A percentile compares a stretch with the other conserved stretches of the same genome.
Conservation (phyloP, 1,140 invertebrate species). For the Bombus impatiens region DNA sequence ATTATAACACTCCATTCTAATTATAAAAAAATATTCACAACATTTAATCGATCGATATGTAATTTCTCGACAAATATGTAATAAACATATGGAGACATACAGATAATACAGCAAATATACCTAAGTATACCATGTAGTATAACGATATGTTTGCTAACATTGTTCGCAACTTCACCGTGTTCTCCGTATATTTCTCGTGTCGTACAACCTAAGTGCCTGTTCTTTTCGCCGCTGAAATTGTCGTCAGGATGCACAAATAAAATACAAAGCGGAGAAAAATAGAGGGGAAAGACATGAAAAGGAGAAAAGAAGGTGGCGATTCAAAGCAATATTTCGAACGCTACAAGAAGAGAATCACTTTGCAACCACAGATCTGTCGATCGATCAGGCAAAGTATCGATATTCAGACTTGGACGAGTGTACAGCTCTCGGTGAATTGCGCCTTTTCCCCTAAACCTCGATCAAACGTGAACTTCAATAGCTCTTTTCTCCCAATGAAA, state of each 20-base stretch:
- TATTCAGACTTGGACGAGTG: slow-evolving; percentile 19
- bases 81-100: no score
- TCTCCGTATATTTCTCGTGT: no score
- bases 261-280: background rate
- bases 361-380: background rate
- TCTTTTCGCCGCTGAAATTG: background rate
- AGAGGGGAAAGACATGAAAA: background rate
- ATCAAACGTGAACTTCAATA: slow-evolving; percentile 18
- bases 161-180: background rate
- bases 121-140: background rate
- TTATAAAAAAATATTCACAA: no score
- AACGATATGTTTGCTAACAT: background rate
- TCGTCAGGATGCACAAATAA: background rate
- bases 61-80: no score
- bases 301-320: background rate
- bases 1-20: background rate
- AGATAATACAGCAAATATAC: background rate
- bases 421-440: background rate
- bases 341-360: background rate
- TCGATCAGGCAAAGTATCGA: slow-evolving; percentile 15
- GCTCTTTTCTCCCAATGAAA: background rate
- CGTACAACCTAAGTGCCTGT: background rate
- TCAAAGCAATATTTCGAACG: slow-evolving; percentile 8
- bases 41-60: no score
- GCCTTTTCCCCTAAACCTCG: background rate